Base-by-base conservation (phyloP, 2,888 invertebrate species). In the Sceliomorpha sp. region DNA sequence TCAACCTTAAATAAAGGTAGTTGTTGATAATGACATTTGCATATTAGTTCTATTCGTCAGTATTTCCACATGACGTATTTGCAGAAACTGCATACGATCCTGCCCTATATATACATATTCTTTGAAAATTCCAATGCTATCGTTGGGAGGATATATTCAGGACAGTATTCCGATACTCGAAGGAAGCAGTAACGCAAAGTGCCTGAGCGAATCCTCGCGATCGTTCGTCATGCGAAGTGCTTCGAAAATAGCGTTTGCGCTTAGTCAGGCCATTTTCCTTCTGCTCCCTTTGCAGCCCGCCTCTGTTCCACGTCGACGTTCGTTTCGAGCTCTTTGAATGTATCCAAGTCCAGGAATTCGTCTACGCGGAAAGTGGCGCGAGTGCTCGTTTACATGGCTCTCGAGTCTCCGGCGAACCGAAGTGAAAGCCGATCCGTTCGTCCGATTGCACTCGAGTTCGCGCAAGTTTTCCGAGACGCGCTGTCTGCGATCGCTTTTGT, bases 191-290 rank as follows among this genome's bases (percentile, higher is more conserved):
- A 56, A 56, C 50, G 62, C 66, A 70, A 70, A 70, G 70, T 70
- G 70, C 62, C 51, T 20, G 47, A 51, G 60, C 51, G 70, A 66
- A 66, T 66, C 58, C 39, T 56, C 32, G 62, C 56, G 45, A 66
- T 66, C 56, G 70, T 66, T 70, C 70, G 64, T 70, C 70, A 66
- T 70, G 62, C 62, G 64, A 62, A 64, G 62, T 58, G 51, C 66
- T 53, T 60, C 51, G 58, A 66, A 66, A 66, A 62, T 70, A 66
- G 36, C 64, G 60, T 70, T 60, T 56, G 39, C 64, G 70, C 64
- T 58, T 51, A 62, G 70, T 64, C 70, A 64, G 55, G 45, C 51
- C 20, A 59, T 59, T 64, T 55, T 70, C 64, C 50, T 36, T 40
- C 26, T 39, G 39, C 27, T 70, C 29, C 48, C 59, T 60, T 60